These are phyloP conservation scores for Epizoanthus illoricatus DNA, from an alignment of 92 coral and sea anemone species.

Conservation along the genomic window DNA sequence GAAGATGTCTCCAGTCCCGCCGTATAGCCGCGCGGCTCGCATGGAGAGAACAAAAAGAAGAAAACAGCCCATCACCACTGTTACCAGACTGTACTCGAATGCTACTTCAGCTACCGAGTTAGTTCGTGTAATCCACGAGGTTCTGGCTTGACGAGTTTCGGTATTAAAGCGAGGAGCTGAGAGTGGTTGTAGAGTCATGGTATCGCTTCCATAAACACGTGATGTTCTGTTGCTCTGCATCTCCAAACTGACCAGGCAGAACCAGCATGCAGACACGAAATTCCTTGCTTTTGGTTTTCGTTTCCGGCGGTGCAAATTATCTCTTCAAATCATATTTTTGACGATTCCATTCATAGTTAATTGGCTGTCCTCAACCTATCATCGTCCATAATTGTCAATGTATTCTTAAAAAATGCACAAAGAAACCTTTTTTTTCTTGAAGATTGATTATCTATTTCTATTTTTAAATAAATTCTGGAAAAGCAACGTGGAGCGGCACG, in stretches of 20 bases:
- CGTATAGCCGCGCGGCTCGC: background rate
- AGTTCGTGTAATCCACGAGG: background rate
- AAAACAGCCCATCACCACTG: background rate
- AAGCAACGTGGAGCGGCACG: no score
- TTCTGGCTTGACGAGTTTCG: background rate
- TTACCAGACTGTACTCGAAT: conserved; percentile 7
- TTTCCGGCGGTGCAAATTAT: background rate
- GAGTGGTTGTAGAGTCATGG: background rate
- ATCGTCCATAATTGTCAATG: no score
- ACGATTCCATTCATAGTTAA: background rate
- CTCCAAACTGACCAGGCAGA: no score
- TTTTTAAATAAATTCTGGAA: no score
- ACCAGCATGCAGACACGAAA: background rate
- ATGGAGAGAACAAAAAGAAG: background rate
- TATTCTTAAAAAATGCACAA: no score
- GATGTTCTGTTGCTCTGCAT: background rate
- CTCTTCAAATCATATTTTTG: background rate
- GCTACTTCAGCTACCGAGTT: conserved; percentile 20
- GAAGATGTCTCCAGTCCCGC: background rate
- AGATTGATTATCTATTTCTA: no score
- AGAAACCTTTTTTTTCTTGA: no score
- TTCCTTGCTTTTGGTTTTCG: background rate
- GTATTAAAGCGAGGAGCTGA: background rate
- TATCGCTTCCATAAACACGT: background rate
- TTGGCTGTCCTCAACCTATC: conserved; percentile 12